Evolutionary conservation across 2,113 vertebrate species (phyloP).

Genomic region (Garra rufa): DNA sequence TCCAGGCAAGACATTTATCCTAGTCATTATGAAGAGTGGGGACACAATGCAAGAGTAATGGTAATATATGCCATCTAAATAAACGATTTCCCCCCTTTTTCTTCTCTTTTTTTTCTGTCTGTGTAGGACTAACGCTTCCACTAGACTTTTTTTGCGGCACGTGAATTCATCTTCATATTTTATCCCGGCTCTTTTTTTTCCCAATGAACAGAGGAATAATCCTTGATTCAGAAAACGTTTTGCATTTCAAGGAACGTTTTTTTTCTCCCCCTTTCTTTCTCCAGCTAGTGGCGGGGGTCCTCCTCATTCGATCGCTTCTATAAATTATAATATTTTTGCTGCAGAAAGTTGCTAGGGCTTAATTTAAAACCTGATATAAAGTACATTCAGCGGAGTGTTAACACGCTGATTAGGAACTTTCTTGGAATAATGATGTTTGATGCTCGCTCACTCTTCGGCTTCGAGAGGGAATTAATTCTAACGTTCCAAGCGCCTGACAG

Average conservation of each 20-base stretch:
- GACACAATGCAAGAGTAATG: slow-evolving; percentile 82
- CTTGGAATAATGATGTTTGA: slow-evolving; percentile 71
- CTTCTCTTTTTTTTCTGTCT: slow-evolving; percentile 58
- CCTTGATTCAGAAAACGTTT: slow-evolving; percentile 79
- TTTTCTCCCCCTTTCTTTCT: slow-evolving; percentile 43
- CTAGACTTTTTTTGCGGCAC: slow-evolving; percentile 66
- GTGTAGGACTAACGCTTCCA: slow-evolving; percentile 74
- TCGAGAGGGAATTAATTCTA: slow-evolving; percentile 65
- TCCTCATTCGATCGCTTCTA: slow-evolving; percentile 74
- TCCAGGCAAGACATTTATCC: slow-evolving; percentile 82
- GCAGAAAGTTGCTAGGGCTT: slow-evolving; percentile 67
- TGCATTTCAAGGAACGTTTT: slow-evolving; percentile 81
- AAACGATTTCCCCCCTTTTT: slow-evolving; percentile 73
- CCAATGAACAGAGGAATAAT: slow-evolving; percentile 75
- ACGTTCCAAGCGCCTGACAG: slow-evolving; percentile 50
- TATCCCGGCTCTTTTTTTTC: slow-evolving; percentile 72
- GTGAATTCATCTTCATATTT: slow-evolving; percentile 82
- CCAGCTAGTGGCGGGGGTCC: slow-evolving; percentile 59
- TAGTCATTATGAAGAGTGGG: slow-evolving; percentile 84
- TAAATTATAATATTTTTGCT: slow-evolving; percentile 76
- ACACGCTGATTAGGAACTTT: slow-evolving; percentile 76
- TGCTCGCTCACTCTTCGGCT: slow-evolving; percentile 56
- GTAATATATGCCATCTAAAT: slow-evolving; percentile 81
- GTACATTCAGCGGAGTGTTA: slow-evolving; percentile 71
- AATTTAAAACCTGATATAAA: slow-evolving; percentile 68